A percentile compares a stretch with the other conserved stretches of the same genome.
These are phyloP conservation scores for Mohoua ochrocephala DNA, from an alignment of 2,113 vertebrate genomes.

Conservation along the genomic window DNA sequence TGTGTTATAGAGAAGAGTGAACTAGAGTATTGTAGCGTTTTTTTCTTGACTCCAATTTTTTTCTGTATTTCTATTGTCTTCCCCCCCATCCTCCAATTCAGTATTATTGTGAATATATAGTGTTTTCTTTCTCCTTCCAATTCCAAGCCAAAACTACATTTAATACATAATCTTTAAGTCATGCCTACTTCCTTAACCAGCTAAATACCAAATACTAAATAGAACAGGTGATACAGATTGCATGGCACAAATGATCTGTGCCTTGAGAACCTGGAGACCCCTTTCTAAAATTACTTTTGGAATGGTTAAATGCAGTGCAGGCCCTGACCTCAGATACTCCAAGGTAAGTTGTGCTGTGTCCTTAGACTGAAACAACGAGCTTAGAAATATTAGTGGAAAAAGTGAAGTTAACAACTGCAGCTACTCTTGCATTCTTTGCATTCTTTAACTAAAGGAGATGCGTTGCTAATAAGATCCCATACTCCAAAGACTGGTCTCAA, in stretches of 20 bases:
- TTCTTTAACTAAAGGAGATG: background rate
- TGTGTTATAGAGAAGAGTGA: background rate
- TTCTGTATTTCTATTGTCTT: background rate
- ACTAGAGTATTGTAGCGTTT: background rate
- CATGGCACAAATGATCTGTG: background rate
- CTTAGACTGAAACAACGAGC: background rate
- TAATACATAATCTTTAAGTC: background rate
- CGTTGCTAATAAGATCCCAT: background rate
- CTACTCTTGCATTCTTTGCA: background rate
- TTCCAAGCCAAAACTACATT: background rate
- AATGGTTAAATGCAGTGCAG: background rate
- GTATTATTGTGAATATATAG: background rate
- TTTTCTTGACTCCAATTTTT: background rate
- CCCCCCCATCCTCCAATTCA: background rate
- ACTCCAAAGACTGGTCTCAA: background rate
- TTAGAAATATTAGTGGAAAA: background rate
- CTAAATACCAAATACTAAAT: background rate
- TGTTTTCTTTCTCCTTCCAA: background rate
- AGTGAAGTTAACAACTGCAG: background rate
- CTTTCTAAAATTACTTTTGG: background rate
- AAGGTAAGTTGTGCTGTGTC: background rate
- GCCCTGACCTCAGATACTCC: background rate
- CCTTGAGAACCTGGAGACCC: background rate
- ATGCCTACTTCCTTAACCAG: background rate
- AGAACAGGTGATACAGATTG: background rate